Conservation (phyloP, 2,888 invertebrate genomes). For the Philaethria dido region DNA sequence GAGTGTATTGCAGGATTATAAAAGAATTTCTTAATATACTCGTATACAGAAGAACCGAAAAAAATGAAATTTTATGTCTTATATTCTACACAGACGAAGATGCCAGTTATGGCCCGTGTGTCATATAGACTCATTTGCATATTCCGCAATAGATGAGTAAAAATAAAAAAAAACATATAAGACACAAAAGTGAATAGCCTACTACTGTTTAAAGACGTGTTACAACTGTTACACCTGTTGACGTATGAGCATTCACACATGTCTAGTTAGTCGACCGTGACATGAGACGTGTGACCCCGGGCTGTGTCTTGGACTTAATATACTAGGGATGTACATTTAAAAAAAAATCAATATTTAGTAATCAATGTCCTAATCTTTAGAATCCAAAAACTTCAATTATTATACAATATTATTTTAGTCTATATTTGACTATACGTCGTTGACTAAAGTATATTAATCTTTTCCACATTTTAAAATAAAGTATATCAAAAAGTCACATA, state of each 20-base stretch:
- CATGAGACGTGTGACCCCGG: constrained; percentile 71
- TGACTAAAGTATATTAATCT: no score
- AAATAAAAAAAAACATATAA: background rate
- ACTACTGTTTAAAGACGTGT: background rate
- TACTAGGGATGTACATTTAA: constrained; percentile 42
- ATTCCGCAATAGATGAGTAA: background rate
- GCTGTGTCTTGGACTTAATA: constrained; percentile 47
- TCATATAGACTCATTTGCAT: background rate
- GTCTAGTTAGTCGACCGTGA: constrained; percentile 60
- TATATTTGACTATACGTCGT: no score
- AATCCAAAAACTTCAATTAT: no score
- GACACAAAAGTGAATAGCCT: background rate
- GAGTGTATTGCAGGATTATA: no score
- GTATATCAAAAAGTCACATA: background rate
- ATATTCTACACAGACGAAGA: no score
- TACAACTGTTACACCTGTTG: constrained; percentile 13
- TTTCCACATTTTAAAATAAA: no score
- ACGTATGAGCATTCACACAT: constrained; percentile 17
- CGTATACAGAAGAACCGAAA: no score
- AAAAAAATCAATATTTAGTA: background rate
- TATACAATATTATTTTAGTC: no score
- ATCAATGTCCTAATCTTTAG: background rate
- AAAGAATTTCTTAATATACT: no score
- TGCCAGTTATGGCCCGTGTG: no score
- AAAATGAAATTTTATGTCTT: no score